Conservation (phyloP, 2,113 vertebrate species). For the Ophthalmolycus amberensis region DNA sequence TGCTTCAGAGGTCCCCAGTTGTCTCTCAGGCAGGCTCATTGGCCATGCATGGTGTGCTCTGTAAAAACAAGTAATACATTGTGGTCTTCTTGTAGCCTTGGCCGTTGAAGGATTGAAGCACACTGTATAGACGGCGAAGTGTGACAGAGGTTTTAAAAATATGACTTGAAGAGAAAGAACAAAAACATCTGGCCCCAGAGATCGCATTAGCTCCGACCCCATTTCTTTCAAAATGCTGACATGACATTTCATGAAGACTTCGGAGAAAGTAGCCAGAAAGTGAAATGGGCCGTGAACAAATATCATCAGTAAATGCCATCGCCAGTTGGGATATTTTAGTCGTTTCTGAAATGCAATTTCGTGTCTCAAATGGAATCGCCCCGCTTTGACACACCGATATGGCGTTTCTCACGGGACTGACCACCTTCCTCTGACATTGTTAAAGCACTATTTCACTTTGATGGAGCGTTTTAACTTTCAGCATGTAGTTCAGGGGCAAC, state of each 20-base stretch:
- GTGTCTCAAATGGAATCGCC: conserved; percentile 21
- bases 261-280: conserved; percentile 18
- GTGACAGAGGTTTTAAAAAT: conserved; percentile 30
- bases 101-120: conserved; percentile 17
- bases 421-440: conserved; percentile 32
- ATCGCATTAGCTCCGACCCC: conserved; percentile 41
- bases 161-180: conserved; percentile 6
- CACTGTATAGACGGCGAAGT: neutral
- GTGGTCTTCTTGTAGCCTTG: conserved; percentile 6
- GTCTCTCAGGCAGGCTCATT: conserved; percentile 31
- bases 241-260: conserved; percentile 39
- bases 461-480: conserved; percentile 40
- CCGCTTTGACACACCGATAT: conserved; percentile 29
- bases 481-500: conserved; percentile 26
- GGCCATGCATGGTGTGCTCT: conserved; percentile 5
- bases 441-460: conserved; percentile 24
- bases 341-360: conserved; percentile 33
- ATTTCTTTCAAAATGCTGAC: conserved; percentile 51
- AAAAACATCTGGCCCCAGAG: conserved; percentile 29
- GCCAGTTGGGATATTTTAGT: conserved; percentile 16
- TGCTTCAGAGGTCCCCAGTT: conserved; percentile 36
- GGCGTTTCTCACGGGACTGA: conserved; percentile 33
- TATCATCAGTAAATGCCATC: conserved; percentile 27
- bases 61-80: conserved; percentile 16
- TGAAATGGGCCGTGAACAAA: conserved; percentile 36